These are phyloP conservation scores for Semicossyphus pulcher DNA, from an alignment of 2,113 vertebrate genomes.

Conservation along the genomic window DNA sequence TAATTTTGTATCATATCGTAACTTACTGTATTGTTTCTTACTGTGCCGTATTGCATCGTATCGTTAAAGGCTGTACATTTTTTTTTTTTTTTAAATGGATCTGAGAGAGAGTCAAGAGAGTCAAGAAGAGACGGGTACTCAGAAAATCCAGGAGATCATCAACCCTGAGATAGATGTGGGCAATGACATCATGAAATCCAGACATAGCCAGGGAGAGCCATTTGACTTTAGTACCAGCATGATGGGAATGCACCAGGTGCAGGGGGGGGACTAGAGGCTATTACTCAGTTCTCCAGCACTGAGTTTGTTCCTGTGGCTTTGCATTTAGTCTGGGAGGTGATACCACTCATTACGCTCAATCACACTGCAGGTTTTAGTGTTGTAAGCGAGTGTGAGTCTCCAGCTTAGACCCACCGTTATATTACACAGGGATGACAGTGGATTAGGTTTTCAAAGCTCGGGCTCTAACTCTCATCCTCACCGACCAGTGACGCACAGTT, in stretches of 20 bases:
- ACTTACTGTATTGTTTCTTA: too few relatives aligned
- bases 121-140: background rate
- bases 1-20: too few relatives aligned
- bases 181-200: slow-evolving; percentile 12
- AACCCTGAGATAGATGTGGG: background rate
- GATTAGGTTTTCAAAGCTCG: background rate
- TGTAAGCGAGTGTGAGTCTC: background rate
- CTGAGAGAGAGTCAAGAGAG: background rate
- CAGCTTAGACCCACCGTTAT: background rate
- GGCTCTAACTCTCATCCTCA: background rate
- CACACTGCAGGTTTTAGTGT: background rate
- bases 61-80: background rate
- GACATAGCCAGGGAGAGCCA: slow-evolving; percentile 10
- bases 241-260: background rate
- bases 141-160: background rate
- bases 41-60: too few relatives aligned
- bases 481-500: background rate
- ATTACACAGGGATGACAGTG: background rate
- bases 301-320: slow-evolving; percentile 3
- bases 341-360: background rate
- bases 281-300: background rate
- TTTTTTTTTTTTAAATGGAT: background rate
- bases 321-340: background rate
- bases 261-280: background rate
- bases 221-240: slow-evolving; percentile 1